Percentiles rank a stretch among this genome's conserved stretches.
Conservation (phyloP, 2,113 vertebrate genomes). For the Nothobranchius furzeri region DNA sequence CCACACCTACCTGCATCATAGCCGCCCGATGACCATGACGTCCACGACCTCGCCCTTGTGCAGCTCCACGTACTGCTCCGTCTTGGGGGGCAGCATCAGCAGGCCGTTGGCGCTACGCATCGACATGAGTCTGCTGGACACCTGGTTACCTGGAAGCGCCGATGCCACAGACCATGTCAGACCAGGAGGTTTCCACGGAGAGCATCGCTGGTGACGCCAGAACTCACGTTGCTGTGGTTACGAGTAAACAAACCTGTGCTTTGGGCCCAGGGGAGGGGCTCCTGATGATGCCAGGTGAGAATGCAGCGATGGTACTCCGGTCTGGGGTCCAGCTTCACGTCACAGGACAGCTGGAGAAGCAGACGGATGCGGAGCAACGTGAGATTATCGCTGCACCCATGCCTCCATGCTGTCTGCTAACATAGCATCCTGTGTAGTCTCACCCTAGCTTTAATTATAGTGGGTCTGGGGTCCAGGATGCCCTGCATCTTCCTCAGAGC, state of each 20-base stretch:
- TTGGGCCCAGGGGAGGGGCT: constrained; percentile 99
- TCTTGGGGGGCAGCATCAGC: constrained; percentile 99
- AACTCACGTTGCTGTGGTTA: constrained; percentile 17
- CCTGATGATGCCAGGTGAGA: constrained; percentile 99
- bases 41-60: constrained; percentile 99
- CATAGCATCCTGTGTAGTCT: background rate
- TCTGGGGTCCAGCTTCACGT: constrained; percentile 97
- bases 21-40: constrained; percentile 98
- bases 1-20: constrained; percentile 86
- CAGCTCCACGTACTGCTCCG: constrained; percentile 99
- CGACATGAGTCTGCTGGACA: constrained; percentile 98
- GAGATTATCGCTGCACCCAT: too few relatives aligned
- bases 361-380: too few relatives aligned
- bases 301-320: constrained; percentile 99
- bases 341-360: constrained; percentile 90
- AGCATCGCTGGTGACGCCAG: too few relatives aligned
- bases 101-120: constrained; percentile 99
- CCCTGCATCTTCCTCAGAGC: constrained; percentile 99
- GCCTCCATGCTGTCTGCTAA: too few relatives aligned
- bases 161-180: too few relatives aligned
- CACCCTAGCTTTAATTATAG: constrained; percentile 99
- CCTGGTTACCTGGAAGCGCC: constrained; percentile 89
- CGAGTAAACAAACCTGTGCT: constrained; percentile 87
- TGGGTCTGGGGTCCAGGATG: constrained; percentile 96
- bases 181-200: too few relatives aligned